phyloP scores from a whole-genome alignment of 1,140 invertebrate species.

The Orius laevigatus region DNA sequence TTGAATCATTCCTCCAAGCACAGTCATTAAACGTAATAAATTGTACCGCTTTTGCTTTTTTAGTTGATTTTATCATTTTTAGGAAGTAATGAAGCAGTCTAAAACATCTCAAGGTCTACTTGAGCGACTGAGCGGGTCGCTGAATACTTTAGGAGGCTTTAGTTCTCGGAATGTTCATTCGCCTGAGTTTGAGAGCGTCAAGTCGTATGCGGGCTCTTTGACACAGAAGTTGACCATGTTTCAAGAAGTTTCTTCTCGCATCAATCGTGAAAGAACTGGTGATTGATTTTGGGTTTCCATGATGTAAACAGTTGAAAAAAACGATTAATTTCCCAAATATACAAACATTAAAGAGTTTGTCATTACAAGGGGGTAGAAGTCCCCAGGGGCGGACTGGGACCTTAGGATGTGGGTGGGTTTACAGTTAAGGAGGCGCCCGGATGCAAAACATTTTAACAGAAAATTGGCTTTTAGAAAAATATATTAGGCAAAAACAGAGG shows the following conservation, averaged over 20 bases:
- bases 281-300: too few relatives aligned
- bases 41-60: neutral
- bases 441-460: too few relatives aligned
- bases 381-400: neutral
- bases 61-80: conserved; percentile 17
- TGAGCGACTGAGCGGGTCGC: conserved; percentile 38
- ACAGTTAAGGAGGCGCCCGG: too few relatives aligned
- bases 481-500: too few relatives aligned
- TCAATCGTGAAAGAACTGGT: conserved; percentile 38
- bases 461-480: too few relatives aligned
- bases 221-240: conserved; percentile 45
- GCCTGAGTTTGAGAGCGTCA: conserved; percentile 45
- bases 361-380: neutral
- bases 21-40: conserved; percentile 29
- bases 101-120: conserved; percentile 41
- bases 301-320: too few relatives aligned
- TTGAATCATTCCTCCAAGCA: conserved; percentile 49
- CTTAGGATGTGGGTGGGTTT: too few relatives aligned
- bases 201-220: conserved; percentile 43
- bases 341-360: too few relatives aligned
- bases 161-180: conserved; percentile 20
- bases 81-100: conserved; percentile 48
- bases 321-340: too few relatives aligned
- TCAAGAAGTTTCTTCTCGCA: conserved; percentile 46
- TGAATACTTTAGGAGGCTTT: conserved; percentile 37